phyloP scores from a whole-genome alignment of 2,113 vertebrate species.

The Anguilla japonica region DNA sequence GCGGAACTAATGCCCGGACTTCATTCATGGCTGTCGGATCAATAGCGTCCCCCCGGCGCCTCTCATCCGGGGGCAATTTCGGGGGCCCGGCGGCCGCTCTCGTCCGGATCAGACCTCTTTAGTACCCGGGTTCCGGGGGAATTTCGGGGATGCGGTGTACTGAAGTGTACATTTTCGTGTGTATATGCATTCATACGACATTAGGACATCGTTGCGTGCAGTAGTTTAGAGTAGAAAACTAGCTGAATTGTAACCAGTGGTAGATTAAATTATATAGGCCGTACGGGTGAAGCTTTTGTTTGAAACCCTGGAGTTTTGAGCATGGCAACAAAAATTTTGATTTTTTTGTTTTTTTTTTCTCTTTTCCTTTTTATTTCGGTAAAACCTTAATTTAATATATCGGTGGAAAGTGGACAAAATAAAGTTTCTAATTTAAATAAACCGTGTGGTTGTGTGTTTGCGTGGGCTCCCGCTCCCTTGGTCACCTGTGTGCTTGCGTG shows the following conservation, averaged over 20 bases:
- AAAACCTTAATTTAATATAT: constrained; percentile 45
- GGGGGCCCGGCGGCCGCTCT: constrained; percentile 51
- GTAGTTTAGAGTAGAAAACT: constrained; percentile 24
- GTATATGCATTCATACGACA: constrained; percentile 18
- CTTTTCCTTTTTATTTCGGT: constrained; percentile 24
- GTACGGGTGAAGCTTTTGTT: constrained; percentile 51
- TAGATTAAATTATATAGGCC: constrained; percentile 23
- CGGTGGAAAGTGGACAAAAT: constrained; percentile 21
- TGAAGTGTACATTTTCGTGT: constrained; percentile 33
- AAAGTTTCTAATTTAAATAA: background rate
- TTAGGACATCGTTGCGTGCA: constrained; percentile 34
- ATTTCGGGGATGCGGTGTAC: constrained; percentile 31
- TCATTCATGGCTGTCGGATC: constrained; percentile 65
- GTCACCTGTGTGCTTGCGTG: too few relatives aligned
- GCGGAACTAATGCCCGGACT: constrained; percentile 74
- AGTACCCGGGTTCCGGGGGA: constrained; percentile 21
- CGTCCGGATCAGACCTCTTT: constrained; percentile 44
- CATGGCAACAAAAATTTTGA: constrained; percentile 23
- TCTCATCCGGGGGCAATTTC: constrained; percentile 61
- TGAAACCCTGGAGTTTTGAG: constrained; percentile 40
- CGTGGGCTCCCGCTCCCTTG: too few relatives aligned
- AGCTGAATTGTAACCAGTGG: constrained; percentile 11
- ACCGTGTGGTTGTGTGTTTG: too few relatives aligned
- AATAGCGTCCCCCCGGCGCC: constrained; percentile 64
- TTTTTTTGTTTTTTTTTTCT: constrained; percentile 5